phyloP scores from a whole-genome alignment of 2,888 invertebrate species.

The Buathra laborator region DNA sequence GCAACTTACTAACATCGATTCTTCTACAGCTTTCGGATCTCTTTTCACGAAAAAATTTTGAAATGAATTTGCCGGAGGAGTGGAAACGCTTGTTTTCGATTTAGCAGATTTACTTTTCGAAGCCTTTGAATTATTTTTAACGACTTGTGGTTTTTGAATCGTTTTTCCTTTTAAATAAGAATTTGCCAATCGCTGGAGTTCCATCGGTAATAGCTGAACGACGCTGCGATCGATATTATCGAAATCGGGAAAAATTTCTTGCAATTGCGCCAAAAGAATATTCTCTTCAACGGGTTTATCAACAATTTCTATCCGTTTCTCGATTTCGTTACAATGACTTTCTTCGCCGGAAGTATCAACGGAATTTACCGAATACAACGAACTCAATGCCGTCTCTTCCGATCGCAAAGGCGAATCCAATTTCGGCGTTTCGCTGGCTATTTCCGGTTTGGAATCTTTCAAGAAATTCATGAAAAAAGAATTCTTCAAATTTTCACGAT shows the following conservation, averaged over 20 bases:
- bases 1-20: conserved; percentile 87
- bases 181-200: conserved; percentile 82
- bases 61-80: conserved; percentile 70
- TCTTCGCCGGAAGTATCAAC: conserved; percentile 4
- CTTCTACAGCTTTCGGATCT: conserved; percentile 71
- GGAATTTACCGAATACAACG: background rate
- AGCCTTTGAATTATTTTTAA: conserved; percentile 67
- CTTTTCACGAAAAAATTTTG: conserved; percentile 86
- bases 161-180: conserved; percentile 71
- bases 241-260: conserved; percentile 85
- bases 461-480: conserved; percentile 82
- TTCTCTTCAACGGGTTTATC: conserved; percentile 16
- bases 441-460: conserved; percentile 71
- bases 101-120: conserved; percentile 69
- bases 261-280: conserved; percentile 73
- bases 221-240: conserved; percentile 83
- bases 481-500: conserved; percentile 77
- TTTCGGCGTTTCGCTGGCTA: background rate
- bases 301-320: background rate
- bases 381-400: background rate
- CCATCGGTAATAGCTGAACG: conserved; percentile 82
- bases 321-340: conserved; percentile 16
- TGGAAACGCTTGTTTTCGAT: conserved; percentile 69
- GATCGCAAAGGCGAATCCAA: background rate
- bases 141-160: conserved; percentile 49